These are phyloP conservation scores for Emydoidea blandingii DNA, from an alignment of 2,797 vertebrate species.

Conservation along the genomic window DNA sequence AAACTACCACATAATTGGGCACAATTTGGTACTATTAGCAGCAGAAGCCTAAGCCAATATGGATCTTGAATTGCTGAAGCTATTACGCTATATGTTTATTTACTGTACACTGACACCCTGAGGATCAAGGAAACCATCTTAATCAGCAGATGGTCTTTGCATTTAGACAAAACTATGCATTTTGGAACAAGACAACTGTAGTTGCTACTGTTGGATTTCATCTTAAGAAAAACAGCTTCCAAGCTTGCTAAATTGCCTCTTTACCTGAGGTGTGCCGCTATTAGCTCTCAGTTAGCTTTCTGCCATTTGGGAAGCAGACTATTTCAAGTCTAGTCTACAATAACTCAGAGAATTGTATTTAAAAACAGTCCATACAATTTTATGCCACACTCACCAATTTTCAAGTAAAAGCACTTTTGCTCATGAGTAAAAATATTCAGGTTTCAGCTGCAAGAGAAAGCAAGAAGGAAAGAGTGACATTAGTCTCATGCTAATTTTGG, in stretches of 20 bases:
- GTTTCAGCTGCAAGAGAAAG: slow-evolving; percentile 54
- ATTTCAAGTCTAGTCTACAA: slow-evolving; percentile 6
- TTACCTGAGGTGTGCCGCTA: neutral
- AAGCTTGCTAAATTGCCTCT: neutral
- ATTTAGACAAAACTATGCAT: slow-evolving; percentile 23
- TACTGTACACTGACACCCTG: slow-evolving; percentile 17
- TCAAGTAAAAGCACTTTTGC: slow-evolving; percentile 46
- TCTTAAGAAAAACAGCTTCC: neutral
- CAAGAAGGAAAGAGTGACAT: neutral
- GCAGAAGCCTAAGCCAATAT: slow-evolving; percentile 21
- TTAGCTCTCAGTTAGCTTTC: neutral
- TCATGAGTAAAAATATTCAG: slow-evolving; percentile 40
- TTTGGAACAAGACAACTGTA: neutral
- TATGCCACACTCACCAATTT: neutral
- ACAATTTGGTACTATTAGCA: slow-evolving; percentile 15
- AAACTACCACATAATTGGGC: slow-evolving; percentile 14
- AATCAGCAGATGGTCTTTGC: slow-evolving; percentile 37
- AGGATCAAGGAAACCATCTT: neutral
- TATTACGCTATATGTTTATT: slow-evolving; percentile 48
- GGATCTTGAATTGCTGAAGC: slow-evolving; percentile 35
- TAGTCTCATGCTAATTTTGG: neutral
- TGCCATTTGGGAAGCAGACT: neutral
- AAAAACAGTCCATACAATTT: neutral
- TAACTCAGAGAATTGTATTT: neutral
- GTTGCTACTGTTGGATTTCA: slow-evolving; percentile 2